Conservation (phyloP, 2,888 invertebrate species). For the Pycnomerus fuliginosus region DNA sequence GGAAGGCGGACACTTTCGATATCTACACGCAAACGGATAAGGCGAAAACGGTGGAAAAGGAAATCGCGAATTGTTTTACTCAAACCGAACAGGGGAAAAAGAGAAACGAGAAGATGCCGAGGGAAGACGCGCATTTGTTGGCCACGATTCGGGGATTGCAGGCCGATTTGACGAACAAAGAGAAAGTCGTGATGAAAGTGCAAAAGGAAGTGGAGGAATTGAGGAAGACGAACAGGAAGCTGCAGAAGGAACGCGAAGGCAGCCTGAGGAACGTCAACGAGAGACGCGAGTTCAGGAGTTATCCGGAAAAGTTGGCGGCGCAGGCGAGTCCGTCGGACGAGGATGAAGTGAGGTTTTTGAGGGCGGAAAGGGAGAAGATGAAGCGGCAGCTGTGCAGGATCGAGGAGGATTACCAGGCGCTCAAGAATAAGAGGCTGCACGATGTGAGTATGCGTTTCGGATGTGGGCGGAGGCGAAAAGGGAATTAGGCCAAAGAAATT, state of each 20-base stretch:
- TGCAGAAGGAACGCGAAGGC: slow-evolving; percentile 77
- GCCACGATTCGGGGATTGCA: slow-evolving; percentile 80
- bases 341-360: slow-evolving; percentile 55
- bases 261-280: slow-evolving; percentile 51
- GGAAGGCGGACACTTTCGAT: slow-evolving; percentile 51
- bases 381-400: slow-evolving; percentile 58
- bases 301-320: slow-evolving; percentile 46
- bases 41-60: slow-evolving; percentile 43
- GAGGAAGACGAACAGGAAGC: slow-evolving; percentile 70
- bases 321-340: slow-evolving; percentile 45
- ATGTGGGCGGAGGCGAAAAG: too few species aligned
- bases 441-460: slow-evolving; percentile 68
- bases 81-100: slow-evolving; percentile 40
- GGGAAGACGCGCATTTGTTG: slow-evolving; percentile 74
- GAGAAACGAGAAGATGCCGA: slow-evolving; percentile 52
- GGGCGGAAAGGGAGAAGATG: slow-evolving; percentile 64
- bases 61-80: slow-evolving; percentile 37
- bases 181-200: slow-evolving; percentile 69
- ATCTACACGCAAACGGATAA: slow-evolving; percentile 49
- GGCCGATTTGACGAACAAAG: slow-evolving; percentile 71
- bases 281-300: slow-evolving; percentile 43
- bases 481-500: too few species aligned
- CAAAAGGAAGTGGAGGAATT: slow-evolving; percentile 76
- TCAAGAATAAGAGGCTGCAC: slow-evolving; percentile 76
- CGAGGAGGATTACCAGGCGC: slow-evolving; percentile 71